Conservation (phyloP, 2,113 vertebrate genomes). For the Halichoerus grypus region DNA sequence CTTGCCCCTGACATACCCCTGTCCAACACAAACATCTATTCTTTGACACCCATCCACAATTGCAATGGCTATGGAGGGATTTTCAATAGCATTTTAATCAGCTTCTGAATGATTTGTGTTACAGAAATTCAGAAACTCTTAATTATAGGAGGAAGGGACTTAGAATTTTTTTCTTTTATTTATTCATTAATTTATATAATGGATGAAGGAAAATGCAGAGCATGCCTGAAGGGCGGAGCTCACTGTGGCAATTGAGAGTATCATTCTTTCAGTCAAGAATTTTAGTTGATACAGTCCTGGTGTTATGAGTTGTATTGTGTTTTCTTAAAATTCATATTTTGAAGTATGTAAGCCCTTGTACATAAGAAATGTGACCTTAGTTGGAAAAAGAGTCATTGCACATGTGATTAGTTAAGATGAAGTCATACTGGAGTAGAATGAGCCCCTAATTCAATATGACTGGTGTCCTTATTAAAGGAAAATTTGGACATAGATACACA, state of each 20-base stretch:
- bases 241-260: background rate
- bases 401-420: background rate
- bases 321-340: background rate
- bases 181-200: background rate
- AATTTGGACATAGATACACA: background rate
- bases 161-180: background rate
- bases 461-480: background rate
- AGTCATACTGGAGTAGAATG: background rate
- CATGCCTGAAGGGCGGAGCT: background rate
- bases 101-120: background rate
- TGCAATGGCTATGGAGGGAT: background rate
- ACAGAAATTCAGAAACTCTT: background rate
- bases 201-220: background rate
- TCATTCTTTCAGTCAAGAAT: background rate
- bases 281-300: background rate
- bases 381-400: background rate
- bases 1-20: background rate
- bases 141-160: background rate
- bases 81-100: background rate
- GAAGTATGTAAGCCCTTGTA: background rate
- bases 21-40: background rate
- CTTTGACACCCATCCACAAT: background rate
- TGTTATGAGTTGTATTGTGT: background rate
- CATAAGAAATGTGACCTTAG: background rate
- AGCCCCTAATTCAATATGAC: background rate